Evolutionary conservation across 2,797 vertebrate species (phyloP).

Genomic region (Mormyrops boulengeri): DNA sequence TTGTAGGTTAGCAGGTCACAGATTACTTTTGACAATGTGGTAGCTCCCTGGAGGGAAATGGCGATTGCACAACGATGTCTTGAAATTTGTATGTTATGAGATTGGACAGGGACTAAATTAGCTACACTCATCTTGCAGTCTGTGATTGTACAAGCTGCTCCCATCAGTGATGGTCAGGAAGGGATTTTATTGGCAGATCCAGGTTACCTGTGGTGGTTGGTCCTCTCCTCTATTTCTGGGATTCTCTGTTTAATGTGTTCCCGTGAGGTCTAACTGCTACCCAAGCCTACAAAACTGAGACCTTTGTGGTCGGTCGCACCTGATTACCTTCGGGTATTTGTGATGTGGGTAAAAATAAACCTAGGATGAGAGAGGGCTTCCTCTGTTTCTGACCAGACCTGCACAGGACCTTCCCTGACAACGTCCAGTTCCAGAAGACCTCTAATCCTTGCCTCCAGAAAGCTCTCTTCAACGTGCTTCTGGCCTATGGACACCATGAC

Average conservation of each 20-base stretch:
- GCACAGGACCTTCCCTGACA: slow-evolving; percentile 93
- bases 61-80: not conserved
- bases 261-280: not conserved
- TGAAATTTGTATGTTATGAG: not conserved
- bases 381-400: slow-evolving; percentile 63
- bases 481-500: slow-evolving; percentile 86
- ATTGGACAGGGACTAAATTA: not conserved
- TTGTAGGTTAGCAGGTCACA: not conserved
- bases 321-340: not conserved
- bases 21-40: not conserved
- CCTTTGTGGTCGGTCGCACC: not conserved
- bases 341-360: not conserved
- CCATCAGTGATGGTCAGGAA: not conserved
- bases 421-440: slow-evolving; percentile 73
- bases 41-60: not conserved
- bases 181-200: not conserved
- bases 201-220: not conserved
- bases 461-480: slow-evolving; percentile 76
- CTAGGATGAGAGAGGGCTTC: not conserved
- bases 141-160: not conserved
- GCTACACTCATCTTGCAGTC: not conserved
- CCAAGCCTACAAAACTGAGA: not conserved
- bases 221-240: not conserved
- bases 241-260: not conserved
- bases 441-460: slow-evolving; percentile 75